Percentiles rank a stretch among this genome's conserved stretches.
Evolutionary conservation across 1,140 invertebrate species (phyloP).

Genomic region (Agrilus planipennis): DNA sequence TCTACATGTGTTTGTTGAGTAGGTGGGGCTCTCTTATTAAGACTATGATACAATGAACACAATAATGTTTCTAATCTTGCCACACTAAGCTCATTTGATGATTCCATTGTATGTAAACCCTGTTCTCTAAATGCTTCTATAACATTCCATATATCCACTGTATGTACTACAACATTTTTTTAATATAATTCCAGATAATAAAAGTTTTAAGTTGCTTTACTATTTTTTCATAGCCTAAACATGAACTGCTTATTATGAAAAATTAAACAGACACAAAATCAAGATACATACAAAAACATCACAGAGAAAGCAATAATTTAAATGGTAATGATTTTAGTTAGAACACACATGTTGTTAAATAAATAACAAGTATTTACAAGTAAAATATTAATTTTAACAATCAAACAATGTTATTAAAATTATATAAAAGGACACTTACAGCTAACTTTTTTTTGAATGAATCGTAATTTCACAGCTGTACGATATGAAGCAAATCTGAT

Average conservation of each 20-base stretch:
- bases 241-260: too few species aligned
- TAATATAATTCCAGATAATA: too few species aligned
- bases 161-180: slow-evolving; percentile 86
- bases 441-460: slow-evolving; percentile 94
- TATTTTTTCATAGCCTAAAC: too few species aligned
- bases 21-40: slow-evolving; percentile 92
- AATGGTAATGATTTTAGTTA: too few species aligned
- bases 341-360: too few species aligned
- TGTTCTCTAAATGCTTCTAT: slow-evolving; percentile 98
- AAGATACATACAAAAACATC: too few species aligned
- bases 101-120: slow-evolving; percentile 86
- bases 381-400: too few species aligned
- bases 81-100: slow-evolving; percentile 78
- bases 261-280: too few species aligned
- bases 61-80: slow-evolving; percentile 83
- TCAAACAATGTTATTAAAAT: too few species aligned
- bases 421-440: slow-evolving; percentile 43
- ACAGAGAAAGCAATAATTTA: too few species aligned
- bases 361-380: too few species aligned
- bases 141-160: slow-evolving; percentile 99
- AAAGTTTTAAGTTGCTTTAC: too few species aligned
- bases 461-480: slow-evolving; percentile 91
- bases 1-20: slow-evolving; percentile 86
- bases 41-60: slow-evolving; percentile 81
- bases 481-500: slow-evolving; percentile 95